Evolutionary conservation across 2,797 vertebrate genomes (phyloP), one percentile per base, ranked within the genome.

Genomic region (Neopelma chrysocephalum): DNA sequence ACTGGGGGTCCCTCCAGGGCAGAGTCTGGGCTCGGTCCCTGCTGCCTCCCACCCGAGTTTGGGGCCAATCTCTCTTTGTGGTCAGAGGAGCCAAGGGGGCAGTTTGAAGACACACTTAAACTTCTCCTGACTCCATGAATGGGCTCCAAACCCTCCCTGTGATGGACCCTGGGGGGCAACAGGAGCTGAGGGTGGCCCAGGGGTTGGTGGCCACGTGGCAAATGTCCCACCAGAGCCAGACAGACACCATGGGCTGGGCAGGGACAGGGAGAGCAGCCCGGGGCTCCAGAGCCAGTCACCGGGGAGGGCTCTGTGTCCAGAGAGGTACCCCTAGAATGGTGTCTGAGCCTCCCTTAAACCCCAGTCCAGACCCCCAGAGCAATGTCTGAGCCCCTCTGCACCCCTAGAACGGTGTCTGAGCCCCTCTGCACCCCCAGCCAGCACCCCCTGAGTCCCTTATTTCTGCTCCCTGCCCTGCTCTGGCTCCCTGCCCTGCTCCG

Each of bases 281-380:
- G 1, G 9, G 27, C 26, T 71, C 40, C 50, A 38, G 47, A 68
- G 68, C 14, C 0, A 0, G 38, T 50, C 11, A 3, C 29, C 51
- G 64, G 31, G 17, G 51, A 73, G 51, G 23, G 31, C 10, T 38
- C 20, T 2, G 0, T 43, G 54, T 15, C 57, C 65, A 66, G 27
- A 72, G 38, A 1, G 6, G 34, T 45, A 32, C 15, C 15, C 12
- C 20, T 38, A 34, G 38, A 38, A 47, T 2, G 4, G 29, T 53
- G 27, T 53, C 29, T 31, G 48, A 48, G 53, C 29, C 18, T 18
- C 31, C 11, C 29, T 53, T n/a, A n/a, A n/a, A n/a, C n/a, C n/a
- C n/a, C n/a, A n/a, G n/a, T n/a, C n/a, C n/a, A n/a, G n/a, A 32
- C 6, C 29, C 31, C 32, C 54, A 54, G 19, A 19, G 18, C 7